phyloP scores from a whole-genome alignment of 2,113 vertebrate species.

The Dermatemys mawii region DNA sequence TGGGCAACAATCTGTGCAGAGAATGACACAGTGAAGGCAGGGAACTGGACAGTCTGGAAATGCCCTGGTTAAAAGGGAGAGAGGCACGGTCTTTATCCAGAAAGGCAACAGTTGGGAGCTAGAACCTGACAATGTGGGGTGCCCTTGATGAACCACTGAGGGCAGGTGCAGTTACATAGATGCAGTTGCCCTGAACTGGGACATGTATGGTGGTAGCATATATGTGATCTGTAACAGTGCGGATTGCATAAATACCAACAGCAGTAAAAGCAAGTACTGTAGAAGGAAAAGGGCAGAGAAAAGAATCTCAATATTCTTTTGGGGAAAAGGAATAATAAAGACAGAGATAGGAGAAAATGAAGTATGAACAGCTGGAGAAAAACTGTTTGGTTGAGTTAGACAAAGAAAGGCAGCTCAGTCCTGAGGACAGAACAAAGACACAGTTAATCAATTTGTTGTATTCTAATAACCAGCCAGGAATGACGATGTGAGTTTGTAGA shows the following conservation, averaged over 20 bases:
- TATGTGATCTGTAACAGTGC: neutral
- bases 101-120: neutral
- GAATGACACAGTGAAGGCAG: neutral
- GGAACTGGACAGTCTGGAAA: neutral
- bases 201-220: neutral
- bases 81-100: neutral
- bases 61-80: neutral
- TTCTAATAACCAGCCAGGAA: neutral
- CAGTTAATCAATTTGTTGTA: neutral
- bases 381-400: neutral
- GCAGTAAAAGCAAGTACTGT: neutral
- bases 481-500: neutral
- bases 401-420: neutral
- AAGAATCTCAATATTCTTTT: neutral
- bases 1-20: neutral
- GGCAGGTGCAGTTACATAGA: no score
- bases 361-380: neutral
- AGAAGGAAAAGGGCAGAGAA: neutral
- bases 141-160: neutral
- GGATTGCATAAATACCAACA: neutral
- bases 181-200: neutral
- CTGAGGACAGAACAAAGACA: neutral
- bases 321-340: neutral
- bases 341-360: neutral
- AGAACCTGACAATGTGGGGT: neutral